Conservation (phyloP, 2,888 invertebrate genomes). For the Cecidostiba fungosa region DNA sequence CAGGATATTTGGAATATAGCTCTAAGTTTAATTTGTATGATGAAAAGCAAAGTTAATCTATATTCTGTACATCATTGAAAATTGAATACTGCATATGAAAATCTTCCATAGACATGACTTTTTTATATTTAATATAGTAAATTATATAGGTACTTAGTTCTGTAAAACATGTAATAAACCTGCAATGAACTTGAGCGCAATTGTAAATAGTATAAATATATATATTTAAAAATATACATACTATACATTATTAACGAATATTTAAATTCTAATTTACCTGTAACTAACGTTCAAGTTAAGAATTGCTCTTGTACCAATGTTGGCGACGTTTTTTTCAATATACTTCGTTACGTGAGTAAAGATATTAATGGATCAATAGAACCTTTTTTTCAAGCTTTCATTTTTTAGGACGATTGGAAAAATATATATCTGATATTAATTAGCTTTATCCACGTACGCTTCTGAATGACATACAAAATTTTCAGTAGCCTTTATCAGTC, state of each 20-base stretch:
- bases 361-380: slow-evolving; percentile 37
- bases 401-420: slow-evolving; percentile 20
- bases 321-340: slow-evolving; percentile 45
- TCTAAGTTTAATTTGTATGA: neutral
- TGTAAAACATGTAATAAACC: slow-evolving; percentile 1
- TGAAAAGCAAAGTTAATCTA: neutral
- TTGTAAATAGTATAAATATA: slow-evolving; percentile 59
- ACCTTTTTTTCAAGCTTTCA: slow-evolving; percentile 22
- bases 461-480: slow-evolving; percentile 29
- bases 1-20: slow-evolving; percentile 2
- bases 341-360: slow-evolving; percentile 47
- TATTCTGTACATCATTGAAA: neutral
- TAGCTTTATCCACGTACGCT: slow-evolving; percentile 33
- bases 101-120: slow-evolving; percentile 23
- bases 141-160: neutral
- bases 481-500: slow-evolving; percentile 30
- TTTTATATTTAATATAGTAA: neutral
- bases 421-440: slow-evolving; percentile 24
- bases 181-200: slow-evolving; percentile 49
- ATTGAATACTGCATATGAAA: neutral
- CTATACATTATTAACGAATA: slow-evolving; percentile 49
- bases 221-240: slow-evolving; percentile 53
- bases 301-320: slow-evolving; percentile 48
- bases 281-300: slow-evolving; percentile 42
- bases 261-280: slow-evolving; percentile 52